Evolutionary conservation across 2,797 vertebrate species (phyloP).

Genomic region (Oreonectes daqikongensis): DNA sequence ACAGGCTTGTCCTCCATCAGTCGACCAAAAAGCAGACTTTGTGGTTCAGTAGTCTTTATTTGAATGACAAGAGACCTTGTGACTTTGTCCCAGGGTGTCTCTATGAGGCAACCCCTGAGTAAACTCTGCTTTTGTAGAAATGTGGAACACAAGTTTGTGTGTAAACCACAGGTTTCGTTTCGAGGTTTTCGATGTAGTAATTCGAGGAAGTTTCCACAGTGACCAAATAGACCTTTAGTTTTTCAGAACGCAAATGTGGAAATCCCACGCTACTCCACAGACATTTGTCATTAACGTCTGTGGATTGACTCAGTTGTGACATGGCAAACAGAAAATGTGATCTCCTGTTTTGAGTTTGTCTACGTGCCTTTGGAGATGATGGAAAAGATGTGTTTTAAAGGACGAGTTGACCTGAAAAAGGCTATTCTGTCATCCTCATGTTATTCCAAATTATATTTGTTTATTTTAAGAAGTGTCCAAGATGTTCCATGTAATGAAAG

Average conservation of each 20-base stretch:
- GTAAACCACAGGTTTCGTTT: background rate
- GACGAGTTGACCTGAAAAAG: too few species aligned
- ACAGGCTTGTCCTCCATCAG: background rate
- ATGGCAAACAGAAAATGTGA: background rate
- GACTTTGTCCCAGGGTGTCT: background rate
- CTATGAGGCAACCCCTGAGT: background rate
- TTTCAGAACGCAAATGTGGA: constrained; percentile 29
- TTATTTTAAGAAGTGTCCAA: background rate
- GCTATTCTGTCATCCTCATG: too few species aligned
- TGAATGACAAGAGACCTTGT: background rate
- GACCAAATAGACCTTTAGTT: constrained; percentile 17
- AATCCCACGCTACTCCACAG: constrained; percentile 13
- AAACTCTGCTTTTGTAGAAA: constrained; percentile 1
- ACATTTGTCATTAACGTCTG: constrained; percentile 33
- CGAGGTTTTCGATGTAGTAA: background rate
- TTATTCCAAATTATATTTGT: background rate
- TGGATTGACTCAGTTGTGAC: constrained; percentile 7
- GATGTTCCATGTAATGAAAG: background rate
- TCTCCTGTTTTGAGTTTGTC: background rate
- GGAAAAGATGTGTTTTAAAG: background rate
- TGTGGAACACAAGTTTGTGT: background rate
- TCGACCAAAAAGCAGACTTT: background rate
- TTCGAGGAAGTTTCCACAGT: constrained; percentile 19
- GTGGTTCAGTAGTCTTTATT: background rate
- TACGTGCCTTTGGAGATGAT: background rate